Evolutionary conservation across 2,888 invertebrate genomes (phyloP), one percentile per base, ranked within the genome.

Genomic region (Parasteatoda lunata): DNA sequence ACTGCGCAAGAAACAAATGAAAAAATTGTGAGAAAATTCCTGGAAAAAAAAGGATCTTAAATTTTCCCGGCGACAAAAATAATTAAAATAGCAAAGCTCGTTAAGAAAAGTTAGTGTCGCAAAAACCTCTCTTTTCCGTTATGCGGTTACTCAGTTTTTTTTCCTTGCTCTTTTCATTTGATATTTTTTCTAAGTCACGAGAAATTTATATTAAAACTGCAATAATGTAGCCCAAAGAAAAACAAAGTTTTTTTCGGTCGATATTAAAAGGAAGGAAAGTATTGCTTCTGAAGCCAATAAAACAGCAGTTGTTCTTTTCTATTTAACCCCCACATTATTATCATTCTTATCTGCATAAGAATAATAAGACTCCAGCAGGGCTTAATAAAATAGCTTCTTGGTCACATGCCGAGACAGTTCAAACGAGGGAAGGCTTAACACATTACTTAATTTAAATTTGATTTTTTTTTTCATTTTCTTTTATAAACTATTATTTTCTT

Each of bases 121-220:
- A 69, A 64, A 78, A 78, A 78, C 52, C 66, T 75, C 81, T 81
- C 69, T 52, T 72, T 80, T 80, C 72, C 66, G 54, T 11, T 11
- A 49, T 71, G 79, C 64, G 65, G 79, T 79, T 79, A 59, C 52
- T 15, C n/a, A 45, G 52, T 49, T 9, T 65, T 49, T 66, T 66
- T 64, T 64, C 15, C 0, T 45, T 64, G 13, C 65, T 52, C 11
- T 78, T 71, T 65, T 64, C 11, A 66, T 51, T 47, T 52, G 6
- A 8, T 77, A 15, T n/a, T n/a, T 30, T 9, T 59, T 59, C 59
- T 68, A 30, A 30, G 30, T 45, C n/a, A 30, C 48, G 70, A 13
- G 47, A 70, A 76, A 83, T 76, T 71, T 77, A 83, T 83, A 83
- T 83, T 83, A 83, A 83, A 83, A 83, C 76, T 83, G 82, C 82